A percentile compares a stretch with the other conserved stretches of the same genome.
phyloP scores from a whole-genome alignment of 2,113 vertebrate genomes.

The Forbesichthys papilliferus region DNA sequence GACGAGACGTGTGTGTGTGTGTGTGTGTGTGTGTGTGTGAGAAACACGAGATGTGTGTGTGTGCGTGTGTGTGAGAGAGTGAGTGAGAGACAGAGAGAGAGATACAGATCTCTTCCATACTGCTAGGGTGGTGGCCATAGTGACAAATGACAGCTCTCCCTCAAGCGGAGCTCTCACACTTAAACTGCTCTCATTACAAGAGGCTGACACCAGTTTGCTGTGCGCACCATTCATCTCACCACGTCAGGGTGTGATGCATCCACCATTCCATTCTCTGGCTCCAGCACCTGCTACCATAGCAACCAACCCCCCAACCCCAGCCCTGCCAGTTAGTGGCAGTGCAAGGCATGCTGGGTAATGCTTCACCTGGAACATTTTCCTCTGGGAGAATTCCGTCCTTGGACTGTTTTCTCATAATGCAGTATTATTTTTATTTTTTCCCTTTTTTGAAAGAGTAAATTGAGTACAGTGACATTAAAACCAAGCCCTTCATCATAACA shows the following conservation, averaged over 20 bases:
- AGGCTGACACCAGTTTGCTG: constrained; percentile 35
- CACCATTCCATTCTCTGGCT: background rate
- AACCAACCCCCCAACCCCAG: constrained; percentile 25
- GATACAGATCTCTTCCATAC: constrained; percentile 33
- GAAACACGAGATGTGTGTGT: constrained; percentile 6
- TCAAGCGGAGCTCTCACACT: constrained; percentile 11
- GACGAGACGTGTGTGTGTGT: constrained; percentile 23
- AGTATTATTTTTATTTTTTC: background rate
- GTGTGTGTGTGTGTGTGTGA: background rate
- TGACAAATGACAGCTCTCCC: constrained; percentile 49
- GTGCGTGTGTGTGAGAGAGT: background rate
- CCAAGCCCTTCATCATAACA: background rate
- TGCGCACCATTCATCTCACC: constrained; percentile 39
- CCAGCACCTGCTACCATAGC: constrained; percentile 54
- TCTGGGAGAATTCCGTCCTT: constrained; percentile 52
- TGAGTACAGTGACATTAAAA: constrained; percentile 13
- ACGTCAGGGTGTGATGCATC: constrained; percentile 37
- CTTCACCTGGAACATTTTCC: constrained; percentile 57
- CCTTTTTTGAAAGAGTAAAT: background rate
- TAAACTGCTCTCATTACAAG: constrained; percentile 1
- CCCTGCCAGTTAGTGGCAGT: constrained; percentile 9
- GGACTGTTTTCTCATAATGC: constrained; percentile 33
- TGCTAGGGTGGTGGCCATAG: constrained; percentile 7
- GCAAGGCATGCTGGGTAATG: constrained; percentile 63
- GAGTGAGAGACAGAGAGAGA: constrained; percentile 21